These are phyloP conservation scores for Heliocidaris erythrogramma DNA, from an alignment of 35 echinoderm and acorn worm genomes.

Conservation along the genomic window DNA sequence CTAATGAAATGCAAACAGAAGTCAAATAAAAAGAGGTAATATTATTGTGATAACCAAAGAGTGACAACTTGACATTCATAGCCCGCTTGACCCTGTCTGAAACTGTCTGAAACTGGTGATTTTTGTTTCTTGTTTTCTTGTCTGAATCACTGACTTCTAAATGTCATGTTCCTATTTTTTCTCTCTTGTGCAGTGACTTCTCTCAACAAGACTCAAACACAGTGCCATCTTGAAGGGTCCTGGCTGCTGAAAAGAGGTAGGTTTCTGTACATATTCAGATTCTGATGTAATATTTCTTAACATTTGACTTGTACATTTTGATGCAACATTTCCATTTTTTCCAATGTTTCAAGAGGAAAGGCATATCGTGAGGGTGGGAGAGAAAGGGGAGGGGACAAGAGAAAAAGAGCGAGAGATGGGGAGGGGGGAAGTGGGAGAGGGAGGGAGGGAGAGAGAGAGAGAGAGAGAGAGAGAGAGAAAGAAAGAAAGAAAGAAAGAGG, in stretches of 20 bases:
- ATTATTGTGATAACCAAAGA: not conserved
- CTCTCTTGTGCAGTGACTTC: not conserved
- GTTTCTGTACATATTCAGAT: too few species aligned
- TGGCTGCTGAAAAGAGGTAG: too few species aligned
- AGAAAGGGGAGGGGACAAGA: not conserved
- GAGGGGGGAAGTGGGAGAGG: too few species aligned
- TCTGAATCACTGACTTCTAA: not conserved
- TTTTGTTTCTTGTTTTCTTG: not conserved
- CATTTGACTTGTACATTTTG: too few species aligned
- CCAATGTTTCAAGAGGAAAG: too few species aligned
- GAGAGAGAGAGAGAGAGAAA: too few species aligned
- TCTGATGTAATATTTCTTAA: too few species aligned
- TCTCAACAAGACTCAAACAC: not conserved
- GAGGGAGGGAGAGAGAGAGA: too few species aligned
- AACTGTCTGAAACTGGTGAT: not conserved
- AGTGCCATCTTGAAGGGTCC: not conserved
- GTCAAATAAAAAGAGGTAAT: not conserved
- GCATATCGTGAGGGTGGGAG: not conserved
- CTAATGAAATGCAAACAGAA: not conserved
- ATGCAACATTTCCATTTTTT: too few species aligned
- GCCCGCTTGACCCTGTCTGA: not conserved
- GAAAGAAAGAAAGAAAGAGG: too few species aligned
- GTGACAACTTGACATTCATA: not conserved
- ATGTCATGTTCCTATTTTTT: not conserved
- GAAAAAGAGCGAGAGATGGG: too few species aligned